Evolutionary conservation across 2,888 invertebrate genomes (phyloP), one percentile per base, ranked within the genome.

Genomic region (Apodemia duryi): DNA sequence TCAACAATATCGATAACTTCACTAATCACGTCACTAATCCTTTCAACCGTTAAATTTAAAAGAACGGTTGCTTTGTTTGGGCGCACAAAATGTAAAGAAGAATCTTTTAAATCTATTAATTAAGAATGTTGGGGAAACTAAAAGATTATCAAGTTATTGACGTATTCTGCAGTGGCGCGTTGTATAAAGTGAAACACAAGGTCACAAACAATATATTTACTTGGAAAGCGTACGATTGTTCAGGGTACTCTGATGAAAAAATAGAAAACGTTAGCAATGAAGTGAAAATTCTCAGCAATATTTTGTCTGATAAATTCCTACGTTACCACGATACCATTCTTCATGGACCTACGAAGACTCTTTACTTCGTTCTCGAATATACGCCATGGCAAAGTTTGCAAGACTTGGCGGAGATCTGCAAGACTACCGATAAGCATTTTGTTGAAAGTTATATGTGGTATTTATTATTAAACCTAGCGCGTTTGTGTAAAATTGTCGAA

Each of bases 131-230:
- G 73, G 85, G 82, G 79, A 90, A 90, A 80, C 75, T 92, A 71
- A 88, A 83, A 75, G 85, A 91, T 75, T 92, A 91, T 82, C 89
- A 90, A 85, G 91, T 92, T 76, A 77, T 91, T 77, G 92, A 92
- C 80, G 86, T 92, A 75, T 80, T 90, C 78, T 84, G 88, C 77
- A 83, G 86, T 69, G 90, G 90, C 72, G 87, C 90, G 75, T 88
- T 91, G 83, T 92, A 92, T 73, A 91, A 91, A 87, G 92, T 92
- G 74, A 83, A 83, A 74, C 91, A 92, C 87, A 92, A 92, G 88
- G 88, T 86, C 85, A 91, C 88, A 71, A 85, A 87, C 79, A 86
- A 86, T 75, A 84, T 91, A 80, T 90, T 88, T 77, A 85, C 88
- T 75, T 92, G 92, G 92, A 90, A 88, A 80, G 92, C 92, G 70